These are phyloP conservation scores for Bettongia penicillata DNA, from an alignment of 2,113 vertebrate species.

Conservation along the genomic window DNA sequence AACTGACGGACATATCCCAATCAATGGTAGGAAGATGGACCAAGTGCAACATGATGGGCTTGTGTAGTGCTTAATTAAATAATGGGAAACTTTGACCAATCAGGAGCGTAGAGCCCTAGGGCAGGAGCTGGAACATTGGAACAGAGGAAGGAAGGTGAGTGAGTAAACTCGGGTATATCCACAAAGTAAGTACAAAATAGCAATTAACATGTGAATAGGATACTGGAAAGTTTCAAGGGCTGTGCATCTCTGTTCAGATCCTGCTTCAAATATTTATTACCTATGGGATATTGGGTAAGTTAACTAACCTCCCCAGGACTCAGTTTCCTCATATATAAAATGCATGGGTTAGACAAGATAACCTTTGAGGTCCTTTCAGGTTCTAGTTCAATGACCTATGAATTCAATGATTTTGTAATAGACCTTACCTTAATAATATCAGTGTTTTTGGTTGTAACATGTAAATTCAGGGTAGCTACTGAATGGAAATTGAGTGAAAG, in stretches of 20 bases:
- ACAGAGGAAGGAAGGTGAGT: not conserved
- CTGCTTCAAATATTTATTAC: too few relatives aligned
- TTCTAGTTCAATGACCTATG: too few relatives aligned
- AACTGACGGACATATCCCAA: not conserved
- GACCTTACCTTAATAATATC: too few relatives aligned
- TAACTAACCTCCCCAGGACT: too few relatives aligned
- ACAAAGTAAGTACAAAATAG: not conserved
- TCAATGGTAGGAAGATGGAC: not conserved
- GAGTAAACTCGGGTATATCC: not conserved
- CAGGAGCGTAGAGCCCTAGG: not conserved
- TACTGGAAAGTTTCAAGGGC: too few relatives aligned
- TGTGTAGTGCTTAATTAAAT: not conserved
- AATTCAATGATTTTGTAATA: too few relatives aligned
- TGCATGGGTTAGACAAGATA: too few relatives aligned
- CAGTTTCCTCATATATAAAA: too few relatives aligned
- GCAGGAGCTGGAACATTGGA: not conserved
- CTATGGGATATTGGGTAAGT: too few relatives aligned
- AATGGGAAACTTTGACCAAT: not conserved
- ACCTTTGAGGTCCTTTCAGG: too few relatives aligned
- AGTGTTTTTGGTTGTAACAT: not conserved
- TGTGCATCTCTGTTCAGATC: too few relatives aligned
- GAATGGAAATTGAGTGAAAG: not conserved
- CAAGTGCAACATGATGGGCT: not conserved
- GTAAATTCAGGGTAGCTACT: not conserved
- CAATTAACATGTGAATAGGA: not conserved